Conservation (phyloP, 2,113 vertebrate genomes). For the Xiphophorus maculatus region DNA sequence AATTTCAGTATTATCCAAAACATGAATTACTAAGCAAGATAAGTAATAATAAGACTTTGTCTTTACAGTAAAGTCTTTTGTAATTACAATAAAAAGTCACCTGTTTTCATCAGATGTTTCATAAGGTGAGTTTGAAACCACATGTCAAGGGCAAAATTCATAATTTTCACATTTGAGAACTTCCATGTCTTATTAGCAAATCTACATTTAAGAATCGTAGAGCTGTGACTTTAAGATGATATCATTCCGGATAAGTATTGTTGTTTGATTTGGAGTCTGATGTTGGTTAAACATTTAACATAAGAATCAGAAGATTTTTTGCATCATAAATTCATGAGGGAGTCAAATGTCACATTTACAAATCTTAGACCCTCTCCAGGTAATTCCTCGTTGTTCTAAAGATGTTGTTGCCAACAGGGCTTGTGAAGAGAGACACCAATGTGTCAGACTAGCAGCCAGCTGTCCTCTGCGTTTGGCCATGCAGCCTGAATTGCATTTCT, state of each 20-base stretch:
- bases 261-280: constrained; percentile 4
- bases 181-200: neutral
- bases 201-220: neutral
- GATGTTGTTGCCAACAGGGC: constrained; percentile 40
- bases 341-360: constrained; percentile 9
- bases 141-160: no score
- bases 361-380: neutral
- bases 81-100: no score
- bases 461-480: constrained; percentile 48
- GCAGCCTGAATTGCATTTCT: constrained; percentile 64
- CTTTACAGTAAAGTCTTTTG: neutral
- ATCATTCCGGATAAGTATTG: neutral
- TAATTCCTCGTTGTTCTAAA: constrained; percentile 3
- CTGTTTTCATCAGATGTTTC: neutral
- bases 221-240: neutral
- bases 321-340: constrained; percentile 26
- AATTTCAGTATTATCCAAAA: constrained; percentile 13
- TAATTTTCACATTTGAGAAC: no score
- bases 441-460: constrained; percentile 34
- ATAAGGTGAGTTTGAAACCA: no score
- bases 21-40: neutral
- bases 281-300: constrained; percentile 10
- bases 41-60: neutral
- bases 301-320: constrained; percentile 4
- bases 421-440: constrained; percentile 31